A percentile compares a stretch with the other conserved stretches of the same genome.
Conservation (phyloP, 2,113 vertebrate species). For the Psittacara wagleri region DNA sequence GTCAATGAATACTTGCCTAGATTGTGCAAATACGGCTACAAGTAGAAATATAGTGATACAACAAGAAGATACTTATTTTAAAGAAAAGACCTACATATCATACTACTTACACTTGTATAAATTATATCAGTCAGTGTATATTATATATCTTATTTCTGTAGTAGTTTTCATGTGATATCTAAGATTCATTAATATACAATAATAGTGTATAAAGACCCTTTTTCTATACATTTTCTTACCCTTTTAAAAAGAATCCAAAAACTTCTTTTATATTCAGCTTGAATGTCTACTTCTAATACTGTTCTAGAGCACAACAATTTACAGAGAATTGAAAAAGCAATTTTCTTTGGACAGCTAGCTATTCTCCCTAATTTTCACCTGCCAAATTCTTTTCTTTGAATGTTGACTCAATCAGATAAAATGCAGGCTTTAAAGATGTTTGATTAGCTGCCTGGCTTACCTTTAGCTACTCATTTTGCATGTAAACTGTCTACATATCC, state of each 20-base stretch:
- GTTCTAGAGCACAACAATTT: conserved; percentile 60
- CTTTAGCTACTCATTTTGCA: conserved; percentile 34
- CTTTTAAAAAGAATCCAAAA: background rate
- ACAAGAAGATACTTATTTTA: background rate
- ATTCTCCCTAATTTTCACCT: conserved; percentile 68
- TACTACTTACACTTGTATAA: background rate
- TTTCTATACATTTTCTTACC: background rate
- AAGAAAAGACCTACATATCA: background rate
- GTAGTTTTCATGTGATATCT: background rate
- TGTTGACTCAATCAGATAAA: conserved; percentile 58
- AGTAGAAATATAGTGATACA: background rate
- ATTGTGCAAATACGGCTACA: background rate
- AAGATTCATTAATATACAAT: background rate
- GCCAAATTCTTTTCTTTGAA: conserved; percentile 55
- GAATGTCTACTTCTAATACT: conserved; percentile 26
- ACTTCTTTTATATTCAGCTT: conserved; percentile 34
- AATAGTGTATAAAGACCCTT: background rate
- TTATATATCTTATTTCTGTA: background rate
- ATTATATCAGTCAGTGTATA: background rate
- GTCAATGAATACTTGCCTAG: background rate
- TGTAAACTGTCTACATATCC: background rate
- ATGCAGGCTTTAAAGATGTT: conserved; percentile 55
- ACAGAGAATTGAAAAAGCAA: conserved; percentile 63
- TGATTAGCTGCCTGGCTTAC: conserved; percentile 52
- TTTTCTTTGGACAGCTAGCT: conserved; percentile 61